These are phyloP conservation scores for Gallinago media DNA, from an alignment of 2,113 vertebrate genomes.

Conservation along the genomic window DNA sequence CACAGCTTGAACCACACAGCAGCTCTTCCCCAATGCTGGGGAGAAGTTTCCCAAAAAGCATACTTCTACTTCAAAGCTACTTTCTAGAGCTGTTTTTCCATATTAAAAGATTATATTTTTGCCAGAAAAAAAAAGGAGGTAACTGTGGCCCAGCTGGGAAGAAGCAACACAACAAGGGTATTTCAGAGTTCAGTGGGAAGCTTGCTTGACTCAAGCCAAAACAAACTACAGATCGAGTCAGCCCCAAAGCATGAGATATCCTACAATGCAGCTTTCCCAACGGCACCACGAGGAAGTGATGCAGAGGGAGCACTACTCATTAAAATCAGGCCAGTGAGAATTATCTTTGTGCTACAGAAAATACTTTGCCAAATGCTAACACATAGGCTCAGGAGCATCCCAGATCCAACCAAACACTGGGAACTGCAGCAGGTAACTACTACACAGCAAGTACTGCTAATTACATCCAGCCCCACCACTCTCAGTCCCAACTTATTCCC, in stretches of 20 bases:
- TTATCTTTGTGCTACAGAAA: background rate
- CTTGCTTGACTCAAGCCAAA: background rate
- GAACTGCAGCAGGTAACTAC: rapidly evolving
- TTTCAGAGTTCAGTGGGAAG: background rate
- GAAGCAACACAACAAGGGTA: background rate
- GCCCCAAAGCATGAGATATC: background rate
- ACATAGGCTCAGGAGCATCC: background rate
- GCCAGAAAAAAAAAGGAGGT: background rate
- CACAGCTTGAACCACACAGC: background rate
- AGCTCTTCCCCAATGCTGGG: rapidly evolving
- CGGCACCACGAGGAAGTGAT: rapidly evolving
- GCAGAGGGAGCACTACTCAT: background rate
- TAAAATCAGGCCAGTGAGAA: background rate
- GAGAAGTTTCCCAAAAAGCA: background rate
- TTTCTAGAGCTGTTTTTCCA: background rate
- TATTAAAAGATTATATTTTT: background rate
- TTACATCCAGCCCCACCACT: background rate
- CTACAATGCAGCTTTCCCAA: background rate
- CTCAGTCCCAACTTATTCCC: background rate
- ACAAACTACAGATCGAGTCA: background rate
- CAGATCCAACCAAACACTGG: background rate
- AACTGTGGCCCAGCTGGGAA: background rate
- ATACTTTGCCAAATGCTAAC: background rate
- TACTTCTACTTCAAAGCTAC: background rate
- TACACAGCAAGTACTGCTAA: background rate